These are phyloP conservation scores for Eriocheir sinensis DNA, from an alignment of 1,140 invertebrate genomes.

Conservation along the genomic window DNA sequence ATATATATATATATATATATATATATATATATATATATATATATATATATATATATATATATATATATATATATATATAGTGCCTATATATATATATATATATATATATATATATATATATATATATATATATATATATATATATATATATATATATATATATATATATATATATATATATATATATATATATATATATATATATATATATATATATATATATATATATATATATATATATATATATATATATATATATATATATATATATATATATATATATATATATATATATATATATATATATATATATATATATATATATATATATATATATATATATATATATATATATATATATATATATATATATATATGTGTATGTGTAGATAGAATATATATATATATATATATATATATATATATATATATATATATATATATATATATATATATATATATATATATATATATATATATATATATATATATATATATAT, in stretches of 20 bases:
- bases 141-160: conserved; percentile 28
- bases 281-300: conserved; percentile 51
- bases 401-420: conserved; percentile 41
- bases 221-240: conserved; percentile 50
- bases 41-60: too few species aligned
- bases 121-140: conserved; percentile 28
- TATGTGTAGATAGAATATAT: neutral
- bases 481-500: conserved; percentile 40
- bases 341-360: conserved; percentile 47
- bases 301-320: conserved; percentile 47
- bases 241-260: conserved; percentile 50
- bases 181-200: conserved; percentile 28
- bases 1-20: too few species aligned
- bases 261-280: conserved; percentile 50
- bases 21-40: too few species aligned
- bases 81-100: too few species aligned
- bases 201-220: too few species aligned
- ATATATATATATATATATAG: too few species aligned
- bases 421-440: conserved; percentile 20
- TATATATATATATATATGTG: neutral
- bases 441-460: conserved; percentile 38
- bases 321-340: conserved; percentile 55
- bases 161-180: conserved; percentile 28
- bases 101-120: conserved; percentile 19
- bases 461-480: conserved; percentile 51